Base-by-base conservation (phyloP, 2,113 vertebrate genomes). In the Lophotis ruficrista region DNA sequence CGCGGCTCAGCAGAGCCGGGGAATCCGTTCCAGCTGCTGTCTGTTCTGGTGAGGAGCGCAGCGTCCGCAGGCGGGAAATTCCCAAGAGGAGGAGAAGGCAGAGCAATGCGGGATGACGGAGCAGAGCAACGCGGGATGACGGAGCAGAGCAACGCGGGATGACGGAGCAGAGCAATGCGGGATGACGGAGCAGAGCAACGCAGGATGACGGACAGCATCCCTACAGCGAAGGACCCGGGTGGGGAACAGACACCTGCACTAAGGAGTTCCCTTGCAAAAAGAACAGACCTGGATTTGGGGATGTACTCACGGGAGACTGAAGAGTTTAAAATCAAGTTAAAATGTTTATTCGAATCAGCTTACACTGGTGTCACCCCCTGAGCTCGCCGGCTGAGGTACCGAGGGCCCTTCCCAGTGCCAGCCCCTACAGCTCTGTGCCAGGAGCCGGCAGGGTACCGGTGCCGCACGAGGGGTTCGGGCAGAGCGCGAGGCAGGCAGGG, bases 361-460 rank as follows among this genome's bases (percentile, higher is more conserved):
- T 14, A 33, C 18, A 9, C 21, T 23, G 9, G 2, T 27, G 22
- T 7, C 9, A 30, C 13, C 25, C 13, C 28, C 58, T 3, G 33
- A 37, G 50, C n/a, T 13, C 58, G 2, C 33, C 2, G 6, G 48
- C 41, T 5, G 38, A 6, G 1, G 50, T 4, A 3, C 28, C 3
- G 3, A 19, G 23, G 37, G 4, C 43, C 3, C 5, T 70, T 21
- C 18, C 54, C 2, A 6, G 10, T 0, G 9, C 31, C 56, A 30
- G 2, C 16, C 37, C 16, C 5, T 1, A 4, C 0, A 31, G 37
- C 2, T 28, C 56, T 9, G 16, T 20, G 56, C 41, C 41, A 10
- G 47, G 47, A 21, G 47, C 47, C 8, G 47, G 47, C 19, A 20
- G 47, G 41, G 41, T 15, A 10, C 16, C 14, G 41, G 41, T 15